Evolutionary conservation across 2,888 invertebrate genomes (phyloP), one percentile per base, ranked within the genome.

Genomic region (Notodonta dromedarius): DNA sequence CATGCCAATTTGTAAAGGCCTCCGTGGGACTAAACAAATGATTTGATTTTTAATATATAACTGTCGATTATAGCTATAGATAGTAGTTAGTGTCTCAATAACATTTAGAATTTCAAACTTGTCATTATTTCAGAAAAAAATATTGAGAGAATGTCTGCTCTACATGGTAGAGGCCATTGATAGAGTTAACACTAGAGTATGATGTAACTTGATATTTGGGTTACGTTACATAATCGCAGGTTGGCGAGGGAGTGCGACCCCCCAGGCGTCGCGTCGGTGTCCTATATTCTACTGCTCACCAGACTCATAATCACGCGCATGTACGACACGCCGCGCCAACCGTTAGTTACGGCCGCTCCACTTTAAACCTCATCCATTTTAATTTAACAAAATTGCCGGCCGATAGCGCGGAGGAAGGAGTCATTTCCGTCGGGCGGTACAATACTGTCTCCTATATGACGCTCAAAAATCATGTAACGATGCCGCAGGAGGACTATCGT

Each of bases 301-400:
- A 85, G 83, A 85, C 86, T 82, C 80, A 80, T 86, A 84, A 88
- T 86, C 84, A 86, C 79, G 78, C 78, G 79, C 85, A 56, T 44
- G 16, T 44, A 83, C 87, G 86, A 74, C 35, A 7, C 83, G 85
- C 78, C 87, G 80, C 85, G 83, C 83, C 89, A 90, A 90, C 91
- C 83, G 90, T 90, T 88, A 90, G 90, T 91, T 91, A 91, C 86
- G 86, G 86, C 85, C 87, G 89, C 87, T 86, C 92, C 93, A 93
- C 91, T 93, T 93, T 91, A 93, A 91, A 89, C 88, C 90, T 92
- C 93, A 91, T 93, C 91, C 90, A 92, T 93, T 92, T 89, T 92
- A 93, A 93, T 93, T 91, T 90, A 93, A 87, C 89, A 90, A 88
- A 92, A 93, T 91, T 92, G 91, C 89, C 91, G 90, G 87, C 89